A percentile compares a stretch with the other conserved stretches of the same genome.
phyloP scores from a whole-genome alignment of 2,113 vertebrate species.

The Acrocephalus kingi region DNA sequence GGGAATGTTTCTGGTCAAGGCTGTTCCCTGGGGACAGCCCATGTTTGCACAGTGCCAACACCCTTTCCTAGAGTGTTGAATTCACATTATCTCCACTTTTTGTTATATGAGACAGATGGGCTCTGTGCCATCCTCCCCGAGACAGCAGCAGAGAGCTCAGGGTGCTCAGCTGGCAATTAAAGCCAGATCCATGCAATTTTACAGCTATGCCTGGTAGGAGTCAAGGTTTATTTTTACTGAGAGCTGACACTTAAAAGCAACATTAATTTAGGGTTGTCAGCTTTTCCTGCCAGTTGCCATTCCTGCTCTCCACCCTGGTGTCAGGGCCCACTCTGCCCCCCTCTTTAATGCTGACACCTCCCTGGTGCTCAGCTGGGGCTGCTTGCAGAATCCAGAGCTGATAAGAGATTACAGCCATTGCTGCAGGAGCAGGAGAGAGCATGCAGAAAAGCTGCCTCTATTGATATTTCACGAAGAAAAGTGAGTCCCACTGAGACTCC shows the following conservation, averaged over 20 bases:
- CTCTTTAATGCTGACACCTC: not conserved
- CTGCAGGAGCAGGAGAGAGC: not conserved
- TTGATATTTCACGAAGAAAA: not conserved
- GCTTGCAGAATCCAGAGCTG: not conserved
- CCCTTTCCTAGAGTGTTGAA: not conserved
- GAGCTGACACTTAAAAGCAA: not conserved
- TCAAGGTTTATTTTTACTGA: constrained; percentile 1
- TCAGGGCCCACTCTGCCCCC: rapidly evolving
- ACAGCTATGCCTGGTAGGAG: not conserved
- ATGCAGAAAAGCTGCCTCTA: not conserved
- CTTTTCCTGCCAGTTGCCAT: not conserved
- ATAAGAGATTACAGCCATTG: not conserved
- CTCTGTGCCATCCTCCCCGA: rapidly evolving
- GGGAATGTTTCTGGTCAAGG: not conserved
- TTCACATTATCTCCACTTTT: not conserved
- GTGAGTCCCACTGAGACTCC: not conserved
- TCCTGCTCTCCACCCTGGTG: not conserved
- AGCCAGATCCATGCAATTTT: not conserved
- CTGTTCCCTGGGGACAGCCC: not conserved
- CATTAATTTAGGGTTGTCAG: not conserved
- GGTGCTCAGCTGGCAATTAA: not conserved
- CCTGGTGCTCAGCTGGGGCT: not conserved
- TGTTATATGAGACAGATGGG: rapidly evolving
- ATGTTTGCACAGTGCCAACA: not conserved
- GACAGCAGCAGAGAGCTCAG: not conserved